These are phyloP conservation scores for Fregata magnificens DNA, from an alignment of 2,113 vertebrate species.

Conservation along the genomic window DNA sequence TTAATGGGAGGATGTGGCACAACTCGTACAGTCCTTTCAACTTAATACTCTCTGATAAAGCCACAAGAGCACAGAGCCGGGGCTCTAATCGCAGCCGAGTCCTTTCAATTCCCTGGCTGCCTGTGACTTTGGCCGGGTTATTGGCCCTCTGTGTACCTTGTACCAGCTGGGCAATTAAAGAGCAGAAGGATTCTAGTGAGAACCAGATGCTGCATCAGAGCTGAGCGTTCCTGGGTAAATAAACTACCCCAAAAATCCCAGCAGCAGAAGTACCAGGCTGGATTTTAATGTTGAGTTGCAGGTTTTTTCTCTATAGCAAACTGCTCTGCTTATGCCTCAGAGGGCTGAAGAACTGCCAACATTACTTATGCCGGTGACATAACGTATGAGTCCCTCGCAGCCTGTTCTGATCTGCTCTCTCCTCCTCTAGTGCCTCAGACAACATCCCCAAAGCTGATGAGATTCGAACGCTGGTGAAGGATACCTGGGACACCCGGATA, in stretches of 20 bases:
- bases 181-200: neutral
- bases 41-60: neutral
- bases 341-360: neutral
- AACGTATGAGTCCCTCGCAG: neutral
- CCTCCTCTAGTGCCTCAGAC: constrained; percentile 84
- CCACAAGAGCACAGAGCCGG: accelerated
- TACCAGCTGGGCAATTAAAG: neutral
- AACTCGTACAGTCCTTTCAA: neutral
- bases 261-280: neutral
- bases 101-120: neutral
- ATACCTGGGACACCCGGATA: constrained; percentile 93
- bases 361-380: neutral
- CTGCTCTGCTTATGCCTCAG: neutral
- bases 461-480: constrained; percentile 94
- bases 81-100: neutral
- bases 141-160: neutral
- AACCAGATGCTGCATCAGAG: constrained; percentile 25
- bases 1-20: neutral
- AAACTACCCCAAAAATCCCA: neutral
- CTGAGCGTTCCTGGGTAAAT: neutral
- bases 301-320: neutral
- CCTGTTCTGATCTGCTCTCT: neutral
- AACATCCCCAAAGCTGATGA: constrained; percentile 95
- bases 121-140: neutral
- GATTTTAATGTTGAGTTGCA: neutral